Evolutionary conservation across 2,113 vertebrate genomes (phyloP).

Genomic region (Triplophysa siluroides): DNA sequence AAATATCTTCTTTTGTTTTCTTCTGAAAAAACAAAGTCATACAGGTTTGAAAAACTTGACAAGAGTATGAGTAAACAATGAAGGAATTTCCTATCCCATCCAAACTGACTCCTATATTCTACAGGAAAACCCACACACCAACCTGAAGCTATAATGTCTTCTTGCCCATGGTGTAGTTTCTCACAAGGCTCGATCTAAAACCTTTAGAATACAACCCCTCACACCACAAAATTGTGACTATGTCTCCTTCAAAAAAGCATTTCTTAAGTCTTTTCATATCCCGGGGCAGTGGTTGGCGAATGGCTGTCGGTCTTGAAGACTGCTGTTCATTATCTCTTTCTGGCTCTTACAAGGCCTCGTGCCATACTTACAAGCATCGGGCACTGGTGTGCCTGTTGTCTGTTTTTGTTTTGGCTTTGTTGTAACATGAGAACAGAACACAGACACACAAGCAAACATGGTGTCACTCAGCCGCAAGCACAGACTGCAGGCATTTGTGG

Average conservation of each 20-base stretch:
- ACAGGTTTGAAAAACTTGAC: too few relatives aligned
- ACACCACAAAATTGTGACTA: not conserved
- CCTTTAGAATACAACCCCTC: too few relatives aligned
- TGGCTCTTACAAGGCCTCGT: conserved; percentile 51
- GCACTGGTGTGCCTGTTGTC: conserved; percentile 50
- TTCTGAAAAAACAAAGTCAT: too few relatives aligned
- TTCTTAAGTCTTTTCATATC: not conserved
- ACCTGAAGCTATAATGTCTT: too few relatives aligned
- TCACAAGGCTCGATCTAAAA: too few relatives aligned
- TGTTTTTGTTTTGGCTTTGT: conserved; percentile 63
- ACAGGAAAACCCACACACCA: too few relatives aligned
- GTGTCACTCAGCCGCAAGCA: conserved; percentile 66
- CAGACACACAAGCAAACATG: conserved; percentile 52
- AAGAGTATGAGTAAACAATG: too few relatives aligned
- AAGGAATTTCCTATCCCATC: too few relatives aligned
- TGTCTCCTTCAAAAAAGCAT: not conserved
- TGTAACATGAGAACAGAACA: conserved; percentile 55
- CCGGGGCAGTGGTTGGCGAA: not conserved
- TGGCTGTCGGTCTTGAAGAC: conserved; percentile 45
- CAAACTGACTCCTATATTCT: too few relatives aligned
- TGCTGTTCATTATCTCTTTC: conserved; percentile 61
- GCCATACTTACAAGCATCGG: conserved; percentile 45
- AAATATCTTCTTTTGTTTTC: too few relatives aligned
- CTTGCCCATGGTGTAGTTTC: too few relatives aligned
- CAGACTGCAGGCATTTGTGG: conserved; percentile 51